Base-by-base conservation (phyloP, 2,888 invertebrate genomes). In the Phrixothrix hirtus region DNA sequence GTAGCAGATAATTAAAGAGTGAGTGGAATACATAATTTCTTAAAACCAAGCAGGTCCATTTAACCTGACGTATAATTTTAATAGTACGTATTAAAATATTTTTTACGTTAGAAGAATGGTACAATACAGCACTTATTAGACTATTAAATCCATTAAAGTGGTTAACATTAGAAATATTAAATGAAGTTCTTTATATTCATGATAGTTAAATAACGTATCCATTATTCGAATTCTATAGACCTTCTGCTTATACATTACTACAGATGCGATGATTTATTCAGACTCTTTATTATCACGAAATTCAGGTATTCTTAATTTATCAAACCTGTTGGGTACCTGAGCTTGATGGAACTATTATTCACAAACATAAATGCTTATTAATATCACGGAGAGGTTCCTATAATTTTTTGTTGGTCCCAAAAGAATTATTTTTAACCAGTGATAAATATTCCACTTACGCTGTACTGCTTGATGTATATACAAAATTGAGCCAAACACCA, bases 1-100 rank as follows among this genome's bases (percentile, higher is more conserved):
- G 65, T 66, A 62, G 67, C 63, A 43, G 61, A 61, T 65, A 67
- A 66, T 66, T 65, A 66, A 60, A 61, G 61, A 55, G 62, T 59
- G 57, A 61, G 58, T 52, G 57, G 61, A 62, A 64, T 64, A 57
- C 59, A 57, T 62, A 62, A 62, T 62, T 61, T 51, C 11, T 10
- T 30, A 2, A 12, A 2, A 30, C n/a, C n/a, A n/a, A n/a, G n/a
- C n/a, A n/a, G n/a, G n/a, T n/a, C n/a, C n/a, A n/a, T n/a, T n/a
- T n/a, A n/a, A n/a, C n/a, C n/a, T n/a, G n/a, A n/a, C n/a, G n/a
- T n/a, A n/a, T n/a, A n/a, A n/a, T n/a, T n/a, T n/a, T n/a, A n/a
- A n/a, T n/a, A n/a, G n/a, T n/a, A n/a, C n/a, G n/a, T n/a, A n/a
- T n/a, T n/a, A n/a, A n/a, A n/a, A n/a, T n/a, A n/a, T n/a, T n/a